A percentile compares a stretch with the other conserved stretches of the same genome.
phyloP scores from a whole-genome alignment of 2,797 vertebrate species.

The Adelosebastes latens region DNA sequence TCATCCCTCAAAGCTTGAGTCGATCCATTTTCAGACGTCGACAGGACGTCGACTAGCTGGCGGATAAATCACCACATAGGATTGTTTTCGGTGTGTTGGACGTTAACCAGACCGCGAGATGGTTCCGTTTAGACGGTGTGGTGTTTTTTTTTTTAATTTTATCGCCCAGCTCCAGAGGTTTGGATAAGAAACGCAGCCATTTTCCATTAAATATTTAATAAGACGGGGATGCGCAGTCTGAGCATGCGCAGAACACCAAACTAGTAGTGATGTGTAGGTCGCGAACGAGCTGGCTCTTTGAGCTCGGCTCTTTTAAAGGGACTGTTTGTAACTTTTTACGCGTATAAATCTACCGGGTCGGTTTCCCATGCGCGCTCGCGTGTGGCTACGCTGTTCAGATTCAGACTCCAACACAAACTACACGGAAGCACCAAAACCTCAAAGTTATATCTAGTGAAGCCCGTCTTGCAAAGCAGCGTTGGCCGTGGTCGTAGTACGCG shows the following conservation, averaged over 20 bases:
- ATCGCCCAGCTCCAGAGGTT: constrained; percentile 73
- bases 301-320: too few relatives aligned
- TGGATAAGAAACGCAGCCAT: constrained; percentile 85
- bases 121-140: not conserved
- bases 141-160: constrained; percentile 17
- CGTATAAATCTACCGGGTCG: accelerated
- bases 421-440: too few relatives aligned
- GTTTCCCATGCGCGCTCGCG: too few relatives aligned
- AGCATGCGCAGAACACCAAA: constrained; percentile 77
- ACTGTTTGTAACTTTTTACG: too few relatives aligned
- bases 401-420: too few relatives aligned
- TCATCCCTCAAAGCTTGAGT: constrained; percentile 78
- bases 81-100: not conserved
- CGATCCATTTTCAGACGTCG: constrained; percentile 59
- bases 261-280: not conserved
- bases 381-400: too few relatives aligned
- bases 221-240: constrained; percentile 62
- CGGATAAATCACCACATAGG: not conserved
- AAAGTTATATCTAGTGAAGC: too few relatives aligned
- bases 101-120: not conserved
- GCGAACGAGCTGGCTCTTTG: too few relatives aligned
- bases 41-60: constrained; percentile 24
- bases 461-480: too few relatives aligned
- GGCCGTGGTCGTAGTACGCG: too few relatives aligned
- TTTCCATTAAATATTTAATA: constrained; percentile 87